Base-by-base conservation (phyloP, 2,888 invertebrate species). In the Athetis lepigone region DNA sequence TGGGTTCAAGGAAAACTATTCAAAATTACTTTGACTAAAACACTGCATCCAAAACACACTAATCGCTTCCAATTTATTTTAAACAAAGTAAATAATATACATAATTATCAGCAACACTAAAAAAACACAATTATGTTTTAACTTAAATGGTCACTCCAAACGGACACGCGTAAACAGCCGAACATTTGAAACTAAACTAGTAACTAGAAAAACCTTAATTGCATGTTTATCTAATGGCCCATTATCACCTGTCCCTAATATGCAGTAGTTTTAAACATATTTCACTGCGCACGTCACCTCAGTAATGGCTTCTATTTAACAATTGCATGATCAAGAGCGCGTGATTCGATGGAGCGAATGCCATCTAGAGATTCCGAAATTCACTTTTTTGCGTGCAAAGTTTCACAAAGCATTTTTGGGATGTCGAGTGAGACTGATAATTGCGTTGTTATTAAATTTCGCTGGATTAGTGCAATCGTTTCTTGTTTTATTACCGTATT, bases 221-320 rank as follows among this genome's bases (percentile, higher is more conserved):
- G 89, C 86, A 83, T 90, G 85, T 86, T 94, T 93, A 92, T 91
- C 92, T 93, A 92, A 93, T 84, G 87, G 85, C 81, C 72, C 79
- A 82, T 91, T 91, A 93, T 92, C 92, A 79, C 67, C 19, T 86
- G 88, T 77, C 87, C 88, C 86, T 90, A 92, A 92, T 91, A 88
- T 83, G 75, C 78, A 77, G 72, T 75, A 77, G 62, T 82, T 75
- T 69, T 66, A 70, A 83, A 88, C 84, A 81, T 81, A 86, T 85
- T 88, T 86, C 85, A 88, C 85, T 84, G 43, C 16, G 36, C 43
- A 21, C 66, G 70, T 76, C 71, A 77, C 59, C 47, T 56, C 54
- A 18, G 55, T 74, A 63, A 76, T 77, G 37, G 61, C 43, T 58
- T 74, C 70, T 54, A 43, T 51, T 43, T 70, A 70, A 64, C 52